A percentile compares a stretch with the other conserved stretches of the same genome.
phyloP scores from a whole-genome alignment of 1,140 invertebrate species.

The Drosophila nigrodunni region DNA sequence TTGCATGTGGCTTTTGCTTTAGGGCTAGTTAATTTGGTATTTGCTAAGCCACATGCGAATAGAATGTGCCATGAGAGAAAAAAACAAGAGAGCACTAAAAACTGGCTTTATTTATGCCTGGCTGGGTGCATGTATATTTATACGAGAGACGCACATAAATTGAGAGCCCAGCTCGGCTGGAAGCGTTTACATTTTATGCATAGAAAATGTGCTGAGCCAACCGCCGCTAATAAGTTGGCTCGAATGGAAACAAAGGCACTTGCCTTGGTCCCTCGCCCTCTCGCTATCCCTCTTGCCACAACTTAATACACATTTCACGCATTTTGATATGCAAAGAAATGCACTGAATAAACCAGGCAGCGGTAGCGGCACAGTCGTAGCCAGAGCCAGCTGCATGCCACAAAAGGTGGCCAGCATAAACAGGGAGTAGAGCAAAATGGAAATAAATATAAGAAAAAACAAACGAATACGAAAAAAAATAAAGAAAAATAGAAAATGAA shows the following conservation, averaged over 20 bases:
- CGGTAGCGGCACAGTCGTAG: not conserved
- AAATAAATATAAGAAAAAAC: slow-evolving; percentile 16
- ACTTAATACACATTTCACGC: slow-evolving; percentile 67
- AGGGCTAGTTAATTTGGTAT: slow-evolving; percentile 68
- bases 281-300: not conserved
- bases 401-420: slow-evolving; percentile 63
- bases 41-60: slow-evolving; percentile 64
- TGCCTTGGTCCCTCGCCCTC: slow-evolving; percentile 13
- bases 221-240: slow-evolving; percentile 76
- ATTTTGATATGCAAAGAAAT: slow-evolving; percentile 81
- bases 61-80: not conserved
- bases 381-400: slow-evolving; percentile 41
- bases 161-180: slow-evolving; percentile 39
- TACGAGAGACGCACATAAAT: slow-evolving; percentile 67
- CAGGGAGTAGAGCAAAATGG: not conserved
- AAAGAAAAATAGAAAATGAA: slow-evolving; percentile 45
- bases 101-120: slow-evolving; percentile 60
- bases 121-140: slow-evolving; percentile 70
- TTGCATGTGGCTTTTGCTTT: slow-evolving; percentile 20
- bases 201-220: slow-evolving; percentile 69
- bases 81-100: slow-evolving; percentile 57
- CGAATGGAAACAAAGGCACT: slow-evolving; percentile 54
- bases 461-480: slow-evolving; percentile 7
- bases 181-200: slow-evolving; percentile 78
- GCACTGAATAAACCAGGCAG: slow-evolving; percentile 70